These are phyloP conservation scores for Deilephila elpenor DNA, from an alignment of 2,888 invertebrate species.

Conservation along the genomic window DNA sequence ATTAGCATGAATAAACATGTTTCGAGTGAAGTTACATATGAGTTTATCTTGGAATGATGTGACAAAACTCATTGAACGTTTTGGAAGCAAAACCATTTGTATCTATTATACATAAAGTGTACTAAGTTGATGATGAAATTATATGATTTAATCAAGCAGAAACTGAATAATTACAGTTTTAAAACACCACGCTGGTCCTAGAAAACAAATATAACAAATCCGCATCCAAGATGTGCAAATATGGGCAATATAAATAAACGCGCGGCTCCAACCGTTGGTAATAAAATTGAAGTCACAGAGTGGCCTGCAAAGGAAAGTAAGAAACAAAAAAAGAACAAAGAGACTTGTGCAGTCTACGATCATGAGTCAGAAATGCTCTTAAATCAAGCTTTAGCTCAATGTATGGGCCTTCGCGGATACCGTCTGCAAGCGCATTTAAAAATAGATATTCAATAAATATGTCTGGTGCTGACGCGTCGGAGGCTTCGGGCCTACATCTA, in stretches of 20 bases:
- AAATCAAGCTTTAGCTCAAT: constrained; percentile 10
- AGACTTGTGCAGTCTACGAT: constrained; percentile 8
- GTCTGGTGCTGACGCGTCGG: neutral
- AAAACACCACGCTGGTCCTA: neutral
- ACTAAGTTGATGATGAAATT: neutral
- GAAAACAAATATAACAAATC: neutral
- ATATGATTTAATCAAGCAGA: neutral
- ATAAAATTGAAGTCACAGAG: constrained; percentile 38
- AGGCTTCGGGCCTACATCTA: neutral
- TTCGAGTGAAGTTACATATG: too few relatives aligned
- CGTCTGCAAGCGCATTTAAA: constrained; percentile 13
- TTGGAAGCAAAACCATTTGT: too few relatives aligned
- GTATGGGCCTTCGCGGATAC: constrained; percentile 11
- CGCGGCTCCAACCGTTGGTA: constrained; percentile 6
- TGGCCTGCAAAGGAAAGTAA: constrained; percentile 20
- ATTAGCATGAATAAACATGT: too few relatives aligned
- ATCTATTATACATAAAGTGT: too few relatives aligned
- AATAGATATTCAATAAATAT: constrained; percentile 17
- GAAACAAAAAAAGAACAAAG: constrained; percentile 21
- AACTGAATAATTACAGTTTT: neutral
- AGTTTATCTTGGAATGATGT: too few relatives aligned
- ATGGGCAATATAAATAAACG: constrained; percentile 18
- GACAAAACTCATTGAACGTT: too few relatives aligned
- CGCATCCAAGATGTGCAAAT: neutral
- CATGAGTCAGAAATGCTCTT: constrained; percentile 18